Conservation (phyloP, 2,113 vertebrate genomes). For the Syrrhaptes paradoxus region DNA sequence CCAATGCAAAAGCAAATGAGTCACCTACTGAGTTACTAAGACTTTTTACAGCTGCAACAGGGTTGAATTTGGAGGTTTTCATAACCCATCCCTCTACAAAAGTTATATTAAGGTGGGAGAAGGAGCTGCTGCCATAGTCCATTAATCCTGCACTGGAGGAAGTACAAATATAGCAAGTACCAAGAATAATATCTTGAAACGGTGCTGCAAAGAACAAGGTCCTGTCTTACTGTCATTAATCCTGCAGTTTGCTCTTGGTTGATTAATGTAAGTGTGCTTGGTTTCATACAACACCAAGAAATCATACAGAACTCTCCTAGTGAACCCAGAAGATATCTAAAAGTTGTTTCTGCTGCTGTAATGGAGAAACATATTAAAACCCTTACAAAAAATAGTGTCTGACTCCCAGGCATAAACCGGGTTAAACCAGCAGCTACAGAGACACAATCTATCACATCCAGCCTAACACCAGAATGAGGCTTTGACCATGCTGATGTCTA, state of each 20-base stretch:
- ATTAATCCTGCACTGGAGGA: background rate
- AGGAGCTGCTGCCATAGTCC: background rate
- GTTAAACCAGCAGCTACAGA: background rate
- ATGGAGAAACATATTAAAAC: background rate
- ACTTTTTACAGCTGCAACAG: background rate
- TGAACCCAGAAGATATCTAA: background rate
- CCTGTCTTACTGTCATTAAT: background rate
- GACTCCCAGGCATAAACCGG: background rate
- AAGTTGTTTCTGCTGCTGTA: background rate
- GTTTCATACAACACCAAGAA: background rate
- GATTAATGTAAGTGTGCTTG: background rate
- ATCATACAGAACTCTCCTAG: background rate
- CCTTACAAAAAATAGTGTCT: background rate
- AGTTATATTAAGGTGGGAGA: background rate
- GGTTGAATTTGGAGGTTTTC: background rate
- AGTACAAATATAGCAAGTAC: background rate
- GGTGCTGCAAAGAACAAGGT: background rate
- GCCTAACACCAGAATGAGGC: background rate
- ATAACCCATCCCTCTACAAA: background rate
- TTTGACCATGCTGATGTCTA: background rate
- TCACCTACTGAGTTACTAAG: background rate
- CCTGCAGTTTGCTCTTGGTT: background rate
- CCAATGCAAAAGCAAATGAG: background rate
- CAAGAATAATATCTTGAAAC: background rate
- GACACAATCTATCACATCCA: background rate